Evolutionary conservation across 1,140 invertebrate species (phyloP), one percentile per base, ranked within the genome.

Genomic region (Pseudoatta argentina): DNA sequence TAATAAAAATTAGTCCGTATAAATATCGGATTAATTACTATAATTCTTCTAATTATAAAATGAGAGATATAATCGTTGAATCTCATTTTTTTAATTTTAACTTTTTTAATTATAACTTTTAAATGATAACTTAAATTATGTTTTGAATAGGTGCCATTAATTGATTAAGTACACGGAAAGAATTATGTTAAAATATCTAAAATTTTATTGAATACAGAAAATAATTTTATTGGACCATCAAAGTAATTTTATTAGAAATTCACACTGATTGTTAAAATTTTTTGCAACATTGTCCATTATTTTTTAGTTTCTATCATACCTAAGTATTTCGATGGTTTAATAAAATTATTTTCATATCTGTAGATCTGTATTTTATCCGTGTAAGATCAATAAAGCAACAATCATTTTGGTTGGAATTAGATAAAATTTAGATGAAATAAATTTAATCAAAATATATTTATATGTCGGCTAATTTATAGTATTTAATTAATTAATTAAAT

Each of bases 11-110:
- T 55, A 39, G 0, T 61, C 14, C 18, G 69, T 24, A 34, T 75
- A 75, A 83, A 83, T 48, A 72, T 71, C 53, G 3, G 34, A 44
- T 59, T 72, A 72, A 81, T 21, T 18, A 21, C 39, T 39, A 10
- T 79, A 24, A 7, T 14, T 69, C 39, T 48, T 48, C 2, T 14
- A 44, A 44, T 44, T 44, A 44, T 12, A 6, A 16, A 4, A 69
- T 51, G 21, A 27, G 24, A 14, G 44, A 69, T 51, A 69, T 51
- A 51, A 27, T 39, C n/a, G 30, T 14, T 0, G 5, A 61, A 39
- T 24, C 30, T 1, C 34, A 44, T 21, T 59, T 14, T 55, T n/a
- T 55, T 7, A 30, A 55, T 73, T 55, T 24, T 44, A 21, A 34
- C 6, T 34, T 0, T 34, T 34, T 0, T 34, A 6, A 21, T 2